A percentile compares a stretch with the other conserved stretches of the same genome.
These are phyloP conservation scores for Pedionomus torquatus DNA, from an alignment of 2,113 vertebrate genomes.

Conservation along the genomic window DNA sequence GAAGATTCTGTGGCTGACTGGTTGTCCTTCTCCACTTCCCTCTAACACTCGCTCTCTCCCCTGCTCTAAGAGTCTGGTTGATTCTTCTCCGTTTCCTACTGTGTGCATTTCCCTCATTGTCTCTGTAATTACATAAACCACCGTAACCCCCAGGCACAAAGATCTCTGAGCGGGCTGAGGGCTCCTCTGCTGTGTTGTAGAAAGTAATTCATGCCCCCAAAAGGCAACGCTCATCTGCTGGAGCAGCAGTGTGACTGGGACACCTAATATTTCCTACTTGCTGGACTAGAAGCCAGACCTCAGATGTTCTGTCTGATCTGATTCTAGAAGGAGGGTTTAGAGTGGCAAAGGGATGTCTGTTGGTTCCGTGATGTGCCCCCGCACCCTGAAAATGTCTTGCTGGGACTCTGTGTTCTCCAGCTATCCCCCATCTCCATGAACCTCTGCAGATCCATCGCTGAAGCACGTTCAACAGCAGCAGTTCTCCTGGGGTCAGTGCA, in stretches of 20 bases:
- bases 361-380: not conserved
- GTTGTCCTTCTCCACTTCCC: not conserved
- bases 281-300: not conserved
- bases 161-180: not conserved
- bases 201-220: not conserved
- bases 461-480: not conserved
- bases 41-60: not conserved
- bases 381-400: not conserved
- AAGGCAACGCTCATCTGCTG: not conserved
- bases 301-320: not conserved
- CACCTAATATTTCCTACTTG: not conserved
- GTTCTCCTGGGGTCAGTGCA: not conserved
- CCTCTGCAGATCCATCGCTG: not conserved
- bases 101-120: not conserved
- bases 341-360: not conserved
- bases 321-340: not conserved
- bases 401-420: not conserved
- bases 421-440: not conserved
- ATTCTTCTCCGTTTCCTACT: not conserved
- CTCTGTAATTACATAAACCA: not conserved
- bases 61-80: not conserved
- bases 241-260: not conserved
- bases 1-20: not conserved
- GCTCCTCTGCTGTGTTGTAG: not conserved
- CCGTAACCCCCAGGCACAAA: accelerated